A percentile compares a stretch with the other conserved stretches of the same genome.
Evolutionary conservation across 2,113 vertebrate species (phyloP).

Genomic region (Gasterosteus aculeatus): DNA sequence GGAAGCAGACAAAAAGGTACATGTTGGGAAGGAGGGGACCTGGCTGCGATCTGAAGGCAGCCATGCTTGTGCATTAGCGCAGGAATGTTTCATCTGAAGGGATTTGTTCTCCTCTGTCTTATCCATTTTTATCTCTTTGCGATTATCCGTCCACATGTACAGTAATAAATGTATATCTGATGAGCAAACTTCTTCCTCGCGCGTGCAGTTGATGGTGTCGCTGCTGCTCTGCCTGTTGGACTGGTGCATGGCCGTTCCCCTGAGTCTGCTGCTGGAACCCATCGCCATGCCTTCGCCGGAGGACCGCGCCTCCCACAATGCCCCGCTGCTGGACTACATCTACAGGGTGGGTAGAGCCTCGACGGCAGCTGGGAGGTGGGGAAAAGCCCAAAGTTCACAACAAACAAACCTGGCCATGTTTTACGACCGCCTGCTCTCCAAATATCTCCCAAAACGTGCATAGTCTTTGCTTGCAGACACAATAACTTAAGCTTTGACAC

Average conservation of each 20-base stretch:
- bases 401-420: background rate
- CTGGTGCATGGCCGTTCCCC: constrained; percentile 95
- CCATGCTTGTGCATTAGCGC: constrained; percentile 69
- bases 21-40: constrained; percentile 58
- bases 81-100: constrained; percentile 67
- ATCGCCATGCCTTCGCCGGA: constrained; percentile 86
- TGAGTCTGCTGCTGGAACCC: constrained; percentile 90
- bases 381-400: background rate
- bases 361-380: background rate
- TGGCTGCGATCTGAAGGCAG: constrained; percentile 68
- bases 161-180: background rate
- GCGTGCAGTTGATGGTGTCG: constrained; percentile 91
- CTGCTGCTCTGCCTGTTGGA: constrained; percentile 95
- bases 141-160: background rate
- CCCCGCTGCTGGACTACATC: constrained; percentile 93
- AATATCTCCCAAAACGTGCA: constrained; percentile 1
- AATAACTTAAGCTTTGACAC: constrained; percentile 37
- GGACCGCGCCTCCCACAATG: constrained; percentile 82
- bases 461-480: constrained; percentile 12
- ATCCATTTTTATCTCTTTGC: no score
- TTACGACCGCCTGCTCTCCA: background rate
- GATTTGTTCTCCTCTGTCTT: constrained; percentile 10
- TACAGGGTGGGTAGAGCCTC: constrained; percentile 88
- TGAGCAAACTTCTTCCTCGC: constrained; percentile 12
- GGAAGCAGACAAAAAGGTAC: constrained; percentile 97